Percentiles rank a stretch among this genome's conserved stretches.
Evolutionary conservation across 2,888 invertebrate species (phyloP).

Genomic region (Ceratothoa steindachneri): DNA sequence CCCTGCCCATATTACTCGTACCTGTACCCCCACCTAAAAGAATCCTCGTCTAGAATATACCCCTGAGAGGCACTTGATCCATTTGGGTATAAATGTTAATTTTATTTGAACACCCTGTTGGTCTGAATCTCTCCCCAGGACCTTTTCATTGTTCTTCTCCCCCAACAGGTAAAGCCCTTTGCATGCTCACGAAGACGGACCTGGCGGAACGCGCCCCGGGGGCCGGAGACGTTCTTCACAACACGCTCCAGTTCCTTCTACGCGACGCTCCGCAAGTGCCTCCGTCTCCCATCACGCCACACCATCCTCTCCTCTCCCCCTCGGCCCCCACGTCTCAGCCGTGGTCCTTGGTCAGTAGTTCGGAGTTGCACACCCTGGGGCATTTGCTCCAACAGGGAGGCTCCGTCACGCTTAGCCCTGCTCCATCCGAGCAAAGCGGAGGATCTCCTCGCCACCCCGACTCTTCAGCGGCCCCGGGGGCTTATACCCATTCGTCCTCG

Average conservation of each 20-base stretch:
- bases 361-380: conserved; percentile 71
- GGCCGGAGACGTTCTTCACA: conserved; percentile 89
- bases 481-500: conserved; percentile 61
- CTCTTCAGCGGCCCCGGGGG: conserved; percentile 37
- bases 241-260: conserved; percentile 81
- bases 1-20: no score
- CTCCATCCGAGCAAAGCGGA: conserved; percentile 63
- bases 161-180: conserved; percentile 84
- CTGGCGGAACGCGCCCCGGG: conserved; percentile 86
- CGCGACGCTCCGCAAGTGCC: conserved; percentile 48
- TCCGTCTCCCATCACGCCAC: conserved; percentile 45
- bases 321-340: conserved; percentile 44
- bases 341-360: conserved; percentile 65
- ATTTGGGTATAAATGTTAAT: no score
- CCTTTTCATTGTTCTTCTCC: no score
- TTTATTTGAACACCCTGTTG: no score
- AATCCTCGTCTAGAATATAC: no score
- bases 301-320: conserved; percentile 45
- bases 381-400: conserved; percentile 68
- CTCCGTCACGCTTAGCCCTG: conserved; percentile 84
- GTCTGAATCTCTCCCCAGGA: no score
- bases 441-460: conserved; percentile 48
- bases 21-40: no score
- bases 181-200: conserved; percentile 81
- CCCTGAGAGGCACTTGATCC: no score